Percentiles rank a stretch among this genome's conserved stretches.
Evolutionary conservation across 2,888 invertebrate genomes (phyloP).

Genomic region (Campaea margaritaria): DNA sequence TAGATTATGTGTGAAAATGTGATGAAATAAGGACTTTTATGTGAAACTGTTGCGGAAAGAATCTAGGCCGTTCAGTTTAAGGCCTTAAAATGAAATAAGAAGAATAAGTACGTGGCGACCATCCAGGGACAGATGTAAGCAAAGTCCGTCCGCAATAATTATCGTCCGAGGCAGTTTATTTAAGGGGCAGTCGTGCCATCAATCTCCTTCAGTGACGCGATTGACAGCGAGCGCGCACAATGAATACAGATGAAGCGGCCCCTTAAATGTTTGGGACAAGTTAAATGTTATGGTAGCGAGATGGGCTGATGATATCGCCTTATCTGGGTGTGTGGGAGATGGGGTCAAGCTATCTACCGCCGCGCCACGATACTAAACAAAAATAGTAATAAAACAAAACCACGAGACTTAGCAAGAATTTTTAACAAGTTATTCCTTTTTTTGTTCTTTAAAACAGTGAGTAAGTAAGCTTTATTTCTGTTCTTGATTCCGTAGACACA

Average conservation of each 20-base stretch:
- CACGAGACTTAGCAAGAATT: too few species aligned
- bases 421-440: too few species aligned
- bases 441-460: too few species aligned
- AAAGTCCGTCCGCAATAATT: constrained; percentile 42
- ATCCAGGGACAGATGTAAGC: neutral
- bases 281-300: constrained; percentile 10
- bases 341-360: too few species aligned
- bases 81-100: too few species aligned
- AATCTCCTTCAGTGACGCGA: constrained; percentile 64
- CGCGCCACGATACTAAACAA: neutral
- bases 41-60: too few species aligned
- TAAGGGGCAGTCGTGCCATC: constrained; percentile 55
- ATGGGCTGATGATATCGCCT: neutral
- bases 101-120: too few species aligned
- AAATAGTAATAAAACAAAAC: neutral
- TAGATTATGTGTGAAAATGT: neutral
- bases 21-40: too few species aligned
- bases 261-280: constrained; percentile 48
- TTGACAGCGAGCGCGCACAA: constrained; percentile 59
- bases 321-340: neutral
- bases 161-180: constrained; percentile 51
- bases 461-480: too few species aligned
- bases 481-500: too few species aligned
- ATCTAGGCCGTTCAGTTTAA: too few species aligned
- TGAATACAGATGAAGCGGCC: constrained; percentile 63